Percentiles rank a stretch among this genome's conserved stretches.
These are phyloP conservation scores for Labia minor DNA, from an alignment of 2,888 invertebrate species.

Conservation along the genomic window DNA sequence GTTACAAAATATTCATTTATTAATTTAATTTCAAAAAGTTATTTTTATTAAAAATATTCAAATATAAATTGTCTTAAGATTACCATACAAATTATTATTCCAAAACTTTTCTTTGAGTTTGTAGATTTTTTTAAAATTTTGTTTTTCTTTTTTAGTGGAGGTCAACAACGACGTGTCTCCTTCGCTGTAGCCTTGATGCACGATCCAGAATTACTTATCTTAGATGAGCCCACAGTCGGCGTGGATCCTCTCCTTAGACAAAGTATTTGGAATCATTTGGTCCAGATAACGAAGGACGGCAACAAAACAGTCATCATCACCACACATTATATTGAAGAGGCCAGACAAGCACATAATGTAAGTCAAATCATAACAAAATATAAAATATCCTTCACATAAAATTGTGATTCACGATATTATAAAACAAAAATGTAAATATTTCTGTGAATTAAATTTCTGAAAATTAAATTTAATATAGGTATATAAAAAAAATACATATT, in stretches of 20 bases:
- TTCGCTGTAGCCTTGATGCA: constrained; percentile 88
- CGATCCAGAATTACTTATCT: constrained; percentile 79
- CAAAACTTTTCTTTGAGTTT: too few relatives aligned
- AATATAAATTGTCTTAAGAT: too few relatives aligned
- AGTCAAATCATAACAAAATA: too few relatives aligned
- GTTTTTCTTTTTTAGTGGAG: constrained; percentile 75
- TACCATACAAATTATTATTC: too few relatives aligned
- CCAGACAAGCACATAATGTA: constrained; percentile 79
- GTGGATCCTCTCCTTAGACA: constrained; percentile 82
- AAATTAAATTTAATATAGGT: background rate
- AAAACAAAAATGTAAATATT: background rate
- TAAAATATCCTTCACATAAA: background rate
- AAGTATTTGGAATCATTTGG: constrained; percentile 90
- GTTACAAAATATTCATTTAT: too few relatives aligned
- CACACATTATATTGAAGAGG: constrained; percentile 93
- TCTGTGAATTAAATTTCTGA: too few relatives aligned
- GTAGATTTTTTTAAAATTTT: too few relatives aligned
- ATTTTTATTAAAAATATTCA: too few relatives aligned
- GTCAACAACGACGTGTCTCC: constrained; percentile 82
- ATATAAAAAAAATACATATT: too few relatives aligned
- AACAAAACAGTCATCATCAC: constrained; percentile 87
- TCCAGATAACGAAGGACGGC: constrained; percentile 77
- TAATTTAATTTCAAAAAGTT: too few relatives aligned
- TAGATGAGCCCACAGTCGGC: constrained; percentile 88
- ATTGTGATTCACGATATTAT: too few relatives aligned